phyloP scores from a whole-genome alignment of 2,888 invertebrate species.

The Coelopa pilipes region DNA sequence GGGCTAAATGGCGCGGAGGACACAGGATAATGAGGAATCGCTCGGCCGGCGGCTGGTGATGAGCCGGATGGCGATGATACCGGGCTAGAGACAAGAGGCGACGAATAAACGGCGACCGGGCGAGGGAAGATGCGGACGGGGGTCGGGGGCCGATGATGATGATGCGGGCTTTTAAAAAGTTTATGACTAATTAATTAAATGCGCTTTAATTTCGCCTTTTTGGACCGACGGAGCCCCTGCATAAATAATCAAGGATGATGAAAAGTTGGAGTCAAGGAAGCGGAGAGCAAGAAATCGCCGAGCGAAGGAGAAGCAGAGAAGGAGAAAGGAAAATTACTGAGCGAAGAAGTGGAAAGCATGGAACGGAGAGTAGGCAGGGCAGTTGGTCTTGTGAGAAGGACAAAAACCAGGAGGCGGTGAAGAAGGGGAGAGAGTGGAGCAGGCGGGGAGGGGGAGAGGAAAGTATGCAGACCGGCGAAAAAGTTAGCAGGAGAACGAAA shows the following conservation, averaged over 20 bases:
- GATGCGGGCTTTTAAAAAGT: slow-evolving; percentile 37
- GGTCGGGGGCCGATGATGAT: neutral
- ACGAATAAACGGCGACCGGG: too few species aligned
- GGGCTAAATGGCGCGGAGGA: neutral
- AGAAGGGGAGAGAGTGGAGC: neutral
- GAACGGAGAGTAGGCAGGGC: neutral
- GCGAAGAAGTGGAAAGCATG: too few species aligned
- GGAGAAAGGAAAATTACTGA: neutral
- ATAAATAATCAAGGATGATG: slow-evolving; percentile 20
- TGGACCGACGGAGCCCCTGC: slow-evolving; percentile 13
- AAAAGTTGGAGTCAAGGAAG: slow-evolving; percentile 7
- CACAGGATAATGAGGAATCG: slow-evolving; percentile 21
- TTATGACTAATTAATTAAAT: slow-evolving; percentile 44
- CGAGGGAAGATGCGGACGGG: neutral
- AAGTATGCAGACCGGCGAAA: neutral
- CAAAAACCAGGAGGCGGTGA: neutral
- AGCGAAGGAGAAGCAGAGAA: neutral
- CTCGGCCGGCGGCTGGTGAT: slow-evolving; percentile 1
- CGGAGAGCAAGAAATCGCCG: neutral
- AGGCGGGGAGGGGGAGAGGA: neutral
- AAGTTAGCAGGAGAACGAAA: slow-evolving; percentile 34
- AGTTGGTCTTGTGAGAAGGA: too few species aligned
- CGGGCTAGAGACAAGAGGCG: neutral
- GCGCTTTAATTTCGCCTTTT: slow-evolving; percentile 39
- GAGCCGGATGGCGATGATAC: neutral